A percentile compares a stretch with the other conserved stretches of the same genome.
Evolutionary conservation across 2,797 vertebrate genomes (phyloP).

Genomic region (Acomys russatus): DNA sequence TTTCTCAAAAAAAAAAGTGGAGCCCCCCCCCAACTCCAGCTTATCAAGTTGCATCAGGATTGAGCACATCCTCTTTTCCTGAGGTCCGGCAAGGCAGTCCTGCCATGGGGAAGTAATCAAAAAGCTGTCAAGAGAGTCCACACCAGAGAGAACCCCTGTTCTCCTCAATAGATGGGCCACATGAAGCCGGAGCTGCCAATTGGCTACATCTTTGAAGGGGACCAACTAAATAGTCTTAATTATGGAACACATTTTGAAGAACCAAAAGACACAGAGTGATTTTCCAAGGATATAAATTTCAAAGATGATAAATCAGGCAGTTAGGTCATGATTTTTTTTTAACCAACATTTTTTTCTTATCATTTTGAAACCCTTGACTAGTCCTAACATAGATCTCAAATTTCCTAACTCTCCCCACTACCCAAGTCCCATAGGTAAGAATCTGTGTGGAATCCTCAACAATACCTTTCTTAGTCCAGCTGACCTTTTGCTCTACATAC

Average conservation of each 20-base stretch:
- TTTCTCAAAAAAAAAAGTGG: too few species aligned
- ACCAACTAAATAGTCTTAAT: neutral
- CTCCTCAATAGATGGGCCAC: too few species aligned
- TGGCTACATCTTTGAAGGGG: too few species aligned
- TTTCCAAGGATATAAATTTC: neutral
- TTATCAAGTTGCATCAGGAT: too few species aligned
- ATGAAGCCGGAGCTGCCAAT: too few species aligned
- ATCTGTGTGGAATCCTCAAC: neutral
- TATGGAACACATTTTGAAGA: constrained; percentile 19
- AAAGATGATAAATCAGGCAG: neutral
- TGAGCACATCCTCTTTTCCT: too few species aligned
- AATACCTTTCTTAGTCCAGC: neutral
- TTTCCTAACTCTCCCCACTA: neutral
- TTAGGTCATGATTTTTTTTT: neutral
- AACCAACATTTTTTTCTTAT: neutral
- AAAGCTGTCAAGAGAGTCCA: too few species aligned
- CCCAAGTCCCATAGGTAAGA: neutral
- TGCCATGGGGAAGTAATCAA: too few species aligned
- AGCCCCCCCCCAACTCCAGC: too few species aligned
- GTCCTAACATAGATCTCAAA: neutral
- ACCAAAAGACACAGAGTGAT: neutral
- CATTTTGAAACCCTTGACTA: neutral
- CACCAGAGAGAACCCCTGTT: too few species aligned
- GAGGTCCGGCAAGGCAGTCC: too few species aligned
- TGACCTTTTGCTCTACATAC: constrained; percentile 4